These are phyloP conservation scores for Morpho helenor DNA, from an alignment of 2,888 invertebrate genomes.

Conservation along the genomic window DNA sequence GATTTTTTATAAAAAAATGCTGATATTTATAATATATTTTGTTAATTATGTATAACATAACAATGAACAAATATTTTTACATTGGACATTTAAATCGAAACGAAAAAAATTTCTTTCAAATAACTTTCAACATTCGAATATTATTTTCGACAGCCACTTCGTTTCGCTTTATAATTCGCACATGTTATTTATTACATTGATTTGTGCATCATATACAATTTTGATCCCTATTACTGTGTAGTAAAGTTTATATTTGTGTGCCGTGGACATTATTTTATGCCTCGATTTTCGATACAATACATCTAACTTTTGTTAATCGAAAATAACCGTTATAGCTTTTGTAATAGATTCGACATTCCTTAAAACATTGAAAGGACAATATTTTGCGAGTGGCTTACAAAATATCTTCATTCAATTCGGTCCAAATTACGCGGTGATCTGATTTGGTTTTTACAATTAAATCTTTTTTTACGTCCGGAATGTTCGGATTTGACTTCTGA, in stretches of 20 bases:
- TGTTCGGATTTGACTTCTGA: not conserved
- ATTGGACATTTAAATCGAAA: too few species aligned
- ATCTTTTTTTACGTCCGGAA: not conserved
- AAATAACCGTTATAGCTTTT: not conserved
- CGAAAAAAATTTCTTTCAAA: too few species aligned
- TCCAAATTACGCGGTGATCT: conserved; percentile 22
- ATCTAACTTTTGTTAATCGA: not conserved
- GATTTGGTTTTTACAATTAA: conserved; percentile 9
- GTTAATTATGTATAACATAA: too few species aligned
- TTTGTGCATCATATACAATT: not conserved
- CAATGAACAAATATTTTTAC: too few species aligned
- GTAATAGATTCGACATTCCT: not conserved
- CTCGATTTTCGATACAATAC: conserved; percentile 13
- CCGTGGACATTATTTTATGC: conserved; percentile 2
- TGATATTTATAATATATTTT: too few species aligned
- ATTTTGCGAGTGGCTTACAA: conserved; percentile 2
- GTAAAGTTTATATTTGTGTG: not conserved
- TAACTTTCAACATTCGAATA: not conserved
- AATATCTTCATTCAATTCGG: conserved; percentile 33
- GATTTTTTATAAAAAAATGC: too few species aligned
- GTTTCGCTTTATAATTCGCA: conserved; percentile 7
- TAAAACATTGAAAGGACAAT: not conserved
- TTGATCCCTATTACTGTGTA: not conserved
- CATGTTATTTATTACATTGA: conserved; percentile 6
- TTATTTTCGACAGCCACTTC: conserved; percentile 6